Evolutionary conservation across 2,797 vertebrate genomes (phyloP).

Genomic region (Bucorvus abyssinicus): DNA sequence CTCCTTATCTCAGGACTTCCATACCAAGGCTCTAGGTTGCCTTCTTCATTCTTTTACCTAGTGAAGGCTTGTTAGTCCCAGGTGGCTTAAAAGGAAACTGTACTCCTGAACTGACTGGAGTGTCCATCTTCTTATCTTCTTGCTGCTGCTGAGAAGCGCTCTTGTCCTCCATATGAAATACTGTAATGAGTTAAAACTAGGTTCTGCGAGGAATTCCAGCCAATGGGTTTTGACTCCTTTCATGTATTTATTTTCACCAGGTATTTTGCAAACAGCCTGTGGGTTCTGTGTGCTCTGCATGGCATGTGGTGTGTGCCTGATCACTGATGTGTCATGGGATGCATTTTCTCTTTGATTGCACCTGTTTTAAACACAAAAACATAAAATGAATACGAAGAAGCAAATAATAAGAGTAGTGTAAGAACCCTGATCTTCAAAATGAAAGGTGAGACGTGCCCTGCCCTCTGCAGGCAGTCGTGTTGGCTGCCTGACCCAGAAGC

Average conservation of each 20-base stretch:
- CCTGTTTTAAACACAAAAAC: neutral
- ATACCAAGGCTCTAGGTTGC: neutral
- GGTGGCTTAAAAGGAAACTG: neutral
- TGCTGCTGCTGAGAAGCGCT: neutral
- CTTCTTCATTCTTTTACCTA: neutral
- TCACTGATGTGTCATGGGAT: neutral
- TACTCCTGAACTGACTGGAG: neutral
- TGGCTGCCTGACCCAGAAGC: neutral
- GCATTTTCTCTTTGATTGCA: neutral
- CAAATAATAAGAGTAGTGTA: neutral
- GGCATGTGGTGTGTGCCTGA: neutral
- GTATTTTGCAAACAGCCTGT: slow-evolving; percentile 28
- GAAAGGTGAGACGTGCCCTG: fast-evolving
- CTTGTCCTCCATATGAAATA: neutral
- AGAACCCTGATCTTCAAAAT: neutral
- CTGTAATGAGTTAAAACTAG: neutral
- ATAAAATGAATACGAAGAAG: neutral
- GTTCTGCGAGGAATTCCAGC: neutral
- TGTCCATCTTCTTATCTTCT: neutral
- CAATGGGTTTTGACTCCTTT: neutral
- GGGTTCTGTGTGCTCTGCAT: neutral
- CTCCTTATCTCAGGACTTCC: neutral
- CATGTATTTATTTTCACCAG: neutral
- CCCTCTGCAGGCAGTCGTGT: too few species aligned
- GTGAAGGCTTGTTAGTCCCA: neutral